A percentile compares a stretch with the other conserved stretches of the same genome.
Conservation (phyloP, 2,797 vertebrate species). For the Vireo griseus region DNA sequence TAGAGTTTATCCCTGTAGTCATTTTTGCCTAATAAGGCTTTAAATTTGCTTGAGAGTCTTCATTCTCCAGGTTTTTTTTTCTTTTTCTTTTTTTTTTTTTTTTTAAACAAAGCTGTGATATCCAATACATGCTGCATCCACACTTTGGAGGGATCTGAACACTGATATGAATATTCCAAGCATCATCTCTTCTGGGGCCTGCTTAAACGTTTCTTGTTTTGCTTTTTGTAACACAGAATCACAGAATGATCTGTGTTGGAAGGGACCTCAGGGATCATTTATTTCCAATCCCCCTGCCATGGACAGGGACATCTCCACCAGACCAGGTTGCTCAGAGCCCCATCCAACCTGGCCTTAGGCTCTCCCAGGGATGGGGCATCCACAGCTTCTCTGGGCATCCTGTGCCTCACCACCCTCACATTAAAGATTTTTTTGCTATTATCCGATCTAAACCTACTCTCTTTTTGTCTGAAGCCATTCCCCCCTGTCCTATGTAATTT, state of each 20-base stretch:
- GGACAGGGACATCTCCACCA: background rate
- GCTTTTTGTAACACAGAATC: background rate
- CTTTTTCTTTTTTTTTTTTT: background rate
- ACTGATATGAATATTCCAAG: background rate
- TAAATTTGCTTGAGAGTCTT: background rate
- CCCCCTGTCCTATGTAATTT: background rate
- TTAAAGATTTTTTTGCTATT: background rate
- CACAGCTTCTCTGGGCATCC: background rate
- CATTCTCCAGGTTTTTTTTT: background rate
- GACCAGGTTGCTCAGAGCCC: accelerated
- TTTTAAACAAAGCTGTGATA: background rate
- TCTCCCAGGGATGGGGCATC: background rate
- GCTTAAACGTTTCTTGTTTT: background rate
- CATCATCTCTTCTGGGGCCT: background rate
- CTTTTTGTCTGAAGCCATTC: background rate
- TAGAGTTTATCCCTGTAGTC: background rate
- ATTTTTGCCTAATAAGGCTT: background rate
- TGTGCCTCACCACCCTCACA: background rate
- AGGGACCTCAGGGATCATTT: too few species aligned
- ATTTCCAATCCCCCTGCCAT: background rate
- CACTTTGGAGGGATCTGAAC: background rate
- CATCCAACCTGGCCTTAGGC: background rate
- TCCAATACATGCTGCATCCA: background rate
- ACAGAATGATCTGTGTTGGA: background rate
- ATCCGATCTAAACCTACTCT: background rate